phyloP scores from a whole-genome alignment of 2,888 invertebrate genomes.

The Eilema caniola region DNA sequence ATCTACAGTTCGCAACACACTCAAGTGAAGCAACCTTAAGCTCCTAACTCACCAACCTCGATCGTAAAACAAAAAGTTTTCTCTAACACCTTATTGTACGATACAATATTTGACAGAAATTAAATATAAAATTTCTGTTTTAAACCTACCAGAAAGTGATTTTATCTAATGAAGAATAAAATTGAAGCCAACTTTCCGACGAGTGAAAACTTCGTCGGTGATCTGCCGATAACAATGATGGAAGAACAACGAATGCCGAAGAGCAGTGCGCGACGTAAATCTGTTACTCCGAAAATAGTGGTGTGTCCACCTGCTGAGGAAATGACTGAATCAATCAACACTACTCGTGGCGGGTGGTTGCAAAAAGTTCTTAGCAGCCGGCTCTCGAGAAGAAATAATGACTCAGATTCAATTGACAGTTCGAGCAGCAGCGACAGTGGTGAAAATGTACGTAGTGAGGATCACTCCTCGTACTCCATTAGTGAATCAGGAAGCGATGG shows the following conservation, averaged over 20 bases:
- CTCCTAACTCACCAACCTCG: slow-evolving; percentile 46
- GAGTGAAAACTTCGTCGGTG: slow-evolving; percentile 72
- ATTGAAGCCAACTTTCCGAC: slow-evolving; percentile 69
- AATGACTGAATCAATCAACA: slow-evolving; percentile 86
- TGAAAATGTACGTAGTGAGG: slow-evolving; percentile 71
- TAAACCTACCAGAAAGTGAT: slow-evolving; percentile 49
- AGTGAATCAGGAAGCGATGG: slow-evolving; percentile 90
- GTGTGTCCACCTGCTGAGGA: slow-evolving; percentile 84
- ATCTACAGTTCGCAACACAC: slow-evolving; percentile 37
- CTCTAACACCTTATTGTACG: neutral
- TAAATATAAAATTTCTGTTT: slow-evolving; percentile 55
- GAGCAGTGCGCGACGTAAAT: slow-evolving; percentile 64
- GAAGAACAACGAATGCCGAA: slow-evolving; percentile 63
- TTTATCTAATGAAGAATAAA: slow-evolving; percentile 76
- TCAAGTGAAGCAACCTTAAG: slow-evolving; percentile 63
- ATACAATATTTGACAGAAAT: slow-evolving; percentile 46
- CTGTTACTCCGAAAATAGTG: slow-evolving; percentile 80
- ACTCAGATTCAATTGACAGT: slow-evolving; percentile 77
- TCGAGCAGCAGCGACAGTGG: slow-evolving; percentile 82
- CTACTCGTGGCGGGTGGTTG: slow-evolving; percentile 88
- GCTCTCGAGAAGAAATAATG: slow-evolving; percentile 84
- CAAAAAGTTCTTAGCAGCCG: slow-evolving; percentile 89
- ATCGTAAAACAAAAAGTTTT: slow-evolving; percentile 72
- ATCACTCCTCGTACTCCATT: slow-evolving; percentile 85
- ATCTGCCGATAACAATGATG: slow-evolving; percentile 67